Evolutionary conservation across 1,140 invertebrate species (phyloP).

Genomic region (Bombus soroeensis): DNA sequence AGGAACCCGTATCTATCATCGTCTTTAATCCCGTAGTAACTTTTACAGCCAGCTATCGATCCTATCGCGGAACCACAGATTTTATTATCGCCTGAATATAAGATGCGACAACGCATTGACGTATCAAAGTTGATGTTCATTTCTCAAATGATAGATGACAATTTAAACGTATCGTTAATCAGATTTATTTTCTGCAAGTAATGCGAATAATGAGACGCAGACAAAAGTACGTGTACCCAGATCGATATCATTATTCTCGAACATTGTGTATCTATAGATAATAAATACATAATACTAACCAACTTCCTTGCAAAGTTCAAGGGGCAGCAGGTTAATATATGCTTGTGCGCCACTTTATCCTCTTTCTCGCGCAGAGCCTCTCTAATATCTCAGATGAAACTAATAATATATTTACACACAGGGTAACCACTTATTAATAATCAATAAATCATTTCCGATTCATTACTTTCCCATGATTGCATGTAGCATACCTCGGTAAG

Average conservation of each 20-base stretch:
- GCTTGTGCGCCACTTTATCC: slow-evolving; percentile 43
- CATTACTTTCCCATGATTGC: slow-evolving; percentile 41
- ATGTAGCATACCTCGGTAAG: slow-evolving; percentile 11
- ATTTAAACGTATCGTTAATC: neutral
- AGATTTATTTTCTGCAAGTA: neutral
- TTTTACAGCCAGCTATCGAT: slow-evolving; percentile 21
- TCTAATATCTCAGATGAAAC: slow-evolving; percentile 45
- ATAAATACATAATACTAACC: slow-evolving; percentile 57
- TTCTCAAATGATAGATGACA: neutral
- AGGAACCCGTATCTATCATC: neutral
- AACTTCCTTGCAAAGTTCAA: slow-evolving; percentile 66
- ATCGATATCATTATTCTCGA: slow-evolving; percentile 47
- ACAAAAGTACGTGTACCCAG: neutral
- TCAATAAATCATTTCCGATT: slow-evolving; percentile 49
- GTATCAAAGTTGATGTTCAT: neutral
- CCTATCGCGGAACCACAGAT: neutral
- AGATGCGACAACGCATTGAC: neutral
- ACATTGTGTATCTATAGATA: slow-evolving; percentile 35
- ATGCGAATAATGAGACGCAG: neutral
- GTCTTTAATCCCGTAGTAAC: slow-evolving; percentile 8
- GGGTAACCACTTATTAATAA: slow-evolving; percentile 42
- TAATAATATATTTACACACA: slow-evolving; percentile 38
- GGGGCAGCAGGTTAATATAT: slow-evolving; percentile 68
- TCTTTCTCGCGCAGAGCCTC: slow-evolving; percentile 38
- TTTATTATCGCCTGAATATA: neutral